Evolutionary conservation across 1,140 invertebrate genomes (phyloP).

Genomic region (Lepidotrigona ventralis): DNA sequence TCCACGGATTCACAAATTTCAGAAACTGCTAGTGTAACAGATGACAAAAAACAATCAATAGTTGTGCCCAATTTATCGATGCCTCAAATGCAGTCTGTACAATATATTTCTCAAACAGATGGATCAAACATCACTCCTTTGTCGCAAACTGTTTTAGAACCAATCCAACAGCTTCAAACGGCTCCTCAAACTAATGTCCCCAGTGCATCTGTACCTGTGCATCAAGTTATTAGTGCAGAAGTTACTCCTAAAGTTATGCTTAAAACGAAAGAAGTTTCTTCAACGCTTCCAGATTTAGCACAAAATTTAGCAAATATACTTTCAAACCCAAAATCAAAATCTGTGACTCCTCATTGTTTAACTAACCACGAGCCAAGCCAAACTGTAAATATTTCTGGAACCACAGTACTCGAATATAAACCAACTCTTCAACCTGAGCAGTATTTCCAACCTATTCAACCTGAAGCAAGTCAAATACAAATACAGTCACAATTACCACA

Average conservation of each 20-base stretch:
- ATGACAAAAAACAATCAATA: slow-evolving; percentile 60
- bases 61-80: slow-evolving; percentile 31
- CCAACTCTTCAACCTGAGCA: slow-evolving; percentile 71
- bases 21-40: slow-evolving; percentile 57
- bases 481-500: slow-evolving; percentile 64
- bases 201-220: slow-evolving; percentile 41
- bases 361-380: slow-evolving; percentile 64
- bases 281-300: slow-evolving; percentile 77
- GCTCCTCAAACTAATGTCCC: slow-evolving; percentile 57
- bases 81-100: slow-evolving; percentile 53
- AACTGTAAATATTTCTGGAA: slow-evolving; percentile 26
- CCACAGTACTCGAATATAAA: slow-evolving; percentile 48
- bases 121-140: slow-evolving; percentile 20
- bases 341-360: slow-evolving; percentile 66
- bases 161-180: slow-evolving; percentile 57
- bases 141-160: slow-evolving; percentile 41
- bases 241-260: slow-evolving; percentile 65
- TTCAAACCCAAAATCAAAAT: slow-evolving; percentile 78
- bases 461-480: slow-evolving; percentile 66
- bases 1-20: slow-evolving; percentile 75
- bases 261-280: slow-evolving; percentile 77
- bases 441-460: slow-evolving; percentile 75
- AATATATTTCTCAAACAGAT: slow-evolving; percentile 53
- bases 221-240: slow-evolving; percentile 58
- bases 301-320: slow-evolving; percentile 79